These are phyloP conservation scores for Prochilodus magdalenae DNA, from an alignment of 2,113 vertebrate species.

Conservation along the genomic window DNA sequence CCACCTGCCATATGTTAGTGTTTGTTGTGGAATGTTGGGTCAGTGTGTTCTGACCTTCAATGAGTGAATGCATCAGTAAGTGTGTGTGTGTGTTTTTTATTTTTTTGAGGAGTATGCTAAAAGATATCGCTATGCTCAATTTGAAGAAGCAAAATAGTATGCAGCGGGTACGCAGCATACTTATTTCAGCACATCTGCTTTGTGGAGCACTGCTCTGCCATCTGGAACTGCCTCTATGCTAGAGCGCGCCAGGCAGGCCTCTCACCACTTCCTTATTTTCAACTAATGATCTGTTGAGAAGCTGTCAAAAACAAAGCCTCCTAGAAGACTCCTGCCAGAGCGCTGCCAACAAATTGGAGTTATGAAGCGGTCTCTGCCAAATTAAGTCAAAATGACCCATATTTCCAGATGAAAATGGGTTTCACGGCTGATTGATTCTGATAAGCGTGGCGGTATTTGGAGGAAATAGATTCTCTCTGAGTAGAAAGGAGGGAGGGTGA, in stretches of 20 bases:
- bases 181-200: conserved; percentile 60
- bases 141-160: conserved; percentile 52
- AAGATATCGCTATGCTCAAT: conserved; percentile 43
- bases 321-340: conserved; percentile 44
- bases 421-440: conserved; percentile 54
- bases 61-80: conserved; percentile 1
- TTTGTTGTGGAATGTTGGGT: background rate
- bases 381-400: conserved; percentile 54
- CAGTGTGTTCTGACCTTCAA: background rate
- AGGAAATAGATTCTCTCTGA: conserved; percentile 40
- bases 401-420: conserved; percentile 57
- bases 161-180: conserved; percentile 37
- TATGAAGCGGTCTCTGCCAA: conserved; percentile 53
- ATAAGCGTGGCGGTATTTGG: conserved; percentile 55
- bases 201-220: conserved; percentile 54
- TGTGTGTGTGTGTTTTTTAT: conserved; percentile 37
- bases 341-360: conserved; percentile 46
- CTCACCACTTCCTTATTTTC: conserved; percentile 59
- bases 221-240: conserved; percentile 54
- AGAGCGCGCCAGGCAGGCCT: conserved; percentile 54
- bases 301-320: conserved; percentile 59
- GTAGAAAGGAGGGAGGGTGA: conserved; percentile 6
- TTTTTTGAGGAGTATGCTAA: conserved; percentile 33
- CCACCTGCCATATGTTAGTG: background rate
- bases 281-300: conserved; percentile 57